Evolutionary conservation across 1,140 invertebrate genomes (phyloP).

Genomic region (Rhyzopertha dominica): DNA sequence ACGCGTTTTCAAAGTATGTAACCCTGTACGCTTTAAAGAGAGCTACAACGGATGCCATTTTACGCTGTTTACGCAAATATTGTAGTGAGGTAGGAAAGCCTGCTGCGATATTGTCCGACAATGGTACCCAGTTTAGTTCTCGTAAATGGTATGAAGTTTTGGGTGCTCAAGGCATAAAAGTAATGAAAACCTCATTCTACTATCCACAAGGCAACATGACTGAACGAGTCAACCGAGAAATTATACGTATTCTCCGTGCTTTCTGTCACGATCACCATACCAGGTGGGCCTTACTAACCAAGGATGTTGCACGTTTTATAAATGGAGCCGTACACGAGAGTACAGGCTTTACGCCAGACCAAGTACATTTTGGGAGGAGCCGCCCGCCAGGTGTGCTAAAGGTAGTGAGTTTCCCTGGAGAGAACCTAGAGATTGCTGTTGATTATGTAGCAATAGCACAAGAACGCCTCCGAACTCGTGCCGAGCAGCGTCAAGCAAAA

Average conservation of each 20-base stretch:
- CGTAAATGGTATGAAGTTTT: background rate
- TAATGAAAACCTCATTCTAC: slow-evolving; percentile 7
- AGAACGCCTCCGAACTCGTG: background rate
- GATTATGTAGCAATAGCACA: background rate
- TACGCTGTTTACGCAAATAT: slow-evolving; percentile 2
- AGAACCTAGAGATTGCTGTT: background rate
- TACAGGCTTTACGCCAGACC: slow-evolving; percentile 4
- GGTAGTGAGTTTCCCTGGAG: too few relatives aligned
- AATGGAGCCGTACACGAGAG: background rate
- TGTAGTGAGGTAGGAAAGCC: slow-evolving; percentile 7
- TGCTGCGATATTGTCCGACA: slow-evolving; percentile 4
- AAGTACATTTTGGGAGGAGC: slow-evolving; percentile 3
- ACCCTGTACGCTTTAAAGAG: slow-evolving; percentile 5
- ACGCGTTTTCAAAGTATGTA: slow-evolving; percentile 4
- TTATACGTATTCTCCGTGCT: background rate
- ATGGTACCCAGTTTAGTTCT: slow-evolving; percentile 5
- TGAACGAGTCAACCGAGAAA: slow-evolving; percentile 5
- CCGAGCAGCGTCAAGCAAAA: background rate
- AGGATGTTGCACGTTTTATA: background rate
- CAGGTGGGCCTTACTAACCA: slow-evolving; percentile 1
- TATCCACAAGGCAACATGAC: slow-evolving; percentile 10
- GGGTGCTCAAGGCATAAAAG: background rate
- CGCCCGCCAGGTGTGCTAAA: too few relatives aligned
- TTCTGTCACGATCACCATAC: slow-evolving; percentile 7
- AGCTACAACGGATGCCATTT: slow-evolving; percentile 1